Conservation (phyloP, 2,113 vertebrate genomes). For the Lipophrys pholis region DNA sequence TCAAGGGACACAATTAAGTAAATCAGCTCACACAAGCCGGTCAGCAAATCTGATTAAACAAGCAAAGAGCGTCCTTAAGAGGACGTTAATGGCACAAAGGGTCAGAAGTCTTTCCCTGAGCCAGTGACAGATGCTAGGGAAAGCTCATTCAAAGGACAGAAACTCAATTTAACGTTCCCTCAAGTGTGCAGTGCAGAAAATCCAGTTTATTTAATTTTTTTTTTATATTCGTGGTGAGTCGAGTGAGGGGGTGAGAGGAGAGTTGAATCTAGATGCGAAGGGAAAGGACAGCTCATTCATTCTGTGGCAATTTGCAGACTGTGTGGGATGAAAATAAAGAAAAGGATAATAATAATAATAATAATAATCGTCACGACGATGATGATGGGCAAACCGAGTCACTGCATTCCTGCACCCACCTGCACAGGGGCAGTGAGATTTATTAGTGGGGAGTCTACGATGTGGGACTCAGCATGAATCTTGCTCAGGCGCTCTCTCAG, state of each 20-base stretch:
- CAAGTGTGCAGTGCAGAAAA: neutral
- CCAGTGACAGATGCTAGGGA: neutral
- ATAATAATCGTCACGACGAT: slow-evolving; percentile 39
- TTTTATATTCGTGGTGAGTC: slow-evolving; percentile 1
- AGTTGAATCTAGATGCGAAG: slow-evolving; percentile 21
- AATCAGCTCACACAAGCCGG: slow-evolving; percentile 39
- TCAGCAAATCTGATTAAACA: slow-evolving; percentile 56
- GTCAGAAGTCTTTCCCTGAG: slow-evolving; percentile 17
- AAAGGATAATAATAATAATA: slow-evolving; percentile 13
- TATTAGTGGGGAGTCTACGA: slow-evolving; percentile 89
- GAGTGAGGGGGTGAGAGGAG: slow-evolving; percentile 28
- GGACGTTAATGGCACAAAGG: slow-evolving; percentile 16
- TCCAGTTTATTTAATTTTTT: neutral
- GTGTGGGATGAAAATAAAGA: slow-evolving; percentile 57
- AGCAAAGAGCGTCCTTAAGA: slow-evolving; percentile 35
- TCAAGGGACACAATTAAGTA: slow-evolving; percentile 59
- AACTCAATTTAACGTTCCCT: neutral
- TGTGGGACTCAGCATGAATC: slow-evolving; percentile 95
- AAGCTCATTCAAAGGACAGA: neutral
- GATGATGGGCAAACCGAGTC: slow-evolving; percentile 22
- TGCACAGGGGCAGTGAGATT: slow-evolving; percentile 89
- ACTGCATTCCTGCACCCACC: slow-evolving; percentile 89
- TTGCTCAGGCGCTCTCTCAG: slow-evolving; percentile 95
- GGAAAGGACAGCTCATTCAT: slow-evolving; percentile 50
- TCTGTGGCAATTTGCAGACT: slow-evolving; percentile 43